Base-by-base conservation (phyloP, 2,888 invertebrate species). In the Aphodius sticticus region DNA sequence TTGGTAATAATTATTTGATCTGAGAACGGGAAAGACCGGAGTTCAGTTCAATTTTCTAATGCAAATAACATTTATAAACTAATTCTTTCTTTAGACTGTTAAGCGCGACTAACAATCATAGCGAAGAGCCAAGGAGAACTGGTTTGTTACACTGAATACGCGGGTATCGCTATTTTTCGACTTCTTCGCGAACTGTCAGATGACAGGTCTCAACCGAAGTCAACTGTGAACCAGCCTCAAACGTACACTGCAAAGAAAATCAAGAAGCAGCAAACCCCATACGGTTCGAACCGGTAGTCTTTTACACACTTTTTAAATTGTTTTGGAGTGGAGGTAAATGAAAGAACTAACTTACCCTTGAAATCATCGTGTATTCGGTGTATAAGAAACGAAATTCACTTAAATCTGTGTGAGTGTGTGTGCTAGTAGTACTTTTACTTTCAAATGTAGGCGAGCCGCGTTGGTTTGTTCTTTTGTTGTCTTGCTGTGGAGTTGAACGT, bases 381-480 rank as follows among this genome's bases (percentile, higher is more conserved):
- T 69, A 78, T 74, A 78, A 75, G 77, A 74, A 80, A 70, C 72
- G 77, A 77, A 53, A 75, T 80, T 77, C 75, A 77, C 77, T 80
- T 72, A 72, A 74, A 70, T 80, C 75, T 53, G 53, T 53, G 53
- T 53, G 53, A 9, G 53, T 53, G 53, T 53, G 53, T 53, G 2
- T 5, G 7, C 9, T 53, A 53, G 53, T 26, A 75, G 71, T 83
- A 88, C 88, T 89, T 88, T 89, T 88, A 88, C 88, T 89, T 89
- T 88, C 87, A 86, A 86, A 87, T 86, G 87, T 88, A 87, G 87
- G 88, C 87, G 88, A 86, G 84, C 86, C 83, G 53, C 4, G 85
- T 85, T 78, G 80, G 87, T 87, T 86, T 86, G 85, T 86, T 86
- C 83, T 86, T 87, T 88, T 87, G 86, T 87, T 53, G 53, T 7